Evolutionary conservation across 2,797 vertebrate species (phyloP), one percentile per base, ranked within the genome.

Genomic region (Pipistrellus pygmaeus): DNA sequence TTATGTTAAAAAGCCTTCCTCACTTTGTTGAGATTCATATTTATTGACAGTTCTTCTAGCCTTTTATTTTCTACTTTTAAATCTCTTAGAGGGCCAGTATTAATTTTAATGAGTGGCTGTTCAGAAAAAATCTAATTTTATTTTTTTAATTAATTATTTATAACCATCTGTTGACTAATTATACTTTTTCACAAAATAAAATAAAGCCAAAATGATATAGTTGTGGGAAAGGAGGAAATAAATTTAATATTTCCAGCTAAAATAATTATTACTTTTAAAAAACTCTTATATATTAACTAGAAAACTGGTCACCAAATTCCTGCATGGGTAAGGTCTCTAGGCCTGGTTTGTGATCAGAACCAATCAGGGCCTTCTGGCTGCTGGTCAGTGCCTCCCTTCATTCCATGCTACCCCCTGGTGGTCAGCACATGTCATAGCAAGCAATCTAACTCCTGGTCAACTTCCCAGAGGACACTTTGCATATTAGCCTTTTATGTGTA

Each of bases 61-160:
- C 14, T 66, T 83, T 91, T 80, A 76, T 53, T 88, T 57, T 85
- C 72, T 53, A 17, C 53, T 85, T 77, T 88, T 78, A 73, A 85
- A 62, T 51, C 20, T 90, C 86, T 83, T 69, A 75, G 48, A 81
- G 14, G 51, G 41, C 2, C 46, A 8, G 1, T 81, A 57, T 83
- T 84, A 83, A 57, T 87, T 80, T 92, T 86, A 8, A 71, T 35
- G 44, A 68, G 5, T 73, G 35, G 8, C 30, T 81, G 6, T 73
- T 92, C 35, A 86, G 30, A 51, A 83, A 91, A 88, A 92, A 53
- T 77, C 55, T 20, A 80, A 38, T 21, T 82, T 46, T 68, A 66
- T 57, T 62, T 84, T 11, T 73, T 48, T 21, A 73, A 53, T 57
- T 80, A 48, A 66, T 10, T 72, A 78, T 92, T 85, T 12, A 85